A percentile compares a stretch with the other conserved stretches of the same genome.
Conservation (phyloP, 2,888 invertebrate species). For the Taphrorychus bicolor region DNA sequence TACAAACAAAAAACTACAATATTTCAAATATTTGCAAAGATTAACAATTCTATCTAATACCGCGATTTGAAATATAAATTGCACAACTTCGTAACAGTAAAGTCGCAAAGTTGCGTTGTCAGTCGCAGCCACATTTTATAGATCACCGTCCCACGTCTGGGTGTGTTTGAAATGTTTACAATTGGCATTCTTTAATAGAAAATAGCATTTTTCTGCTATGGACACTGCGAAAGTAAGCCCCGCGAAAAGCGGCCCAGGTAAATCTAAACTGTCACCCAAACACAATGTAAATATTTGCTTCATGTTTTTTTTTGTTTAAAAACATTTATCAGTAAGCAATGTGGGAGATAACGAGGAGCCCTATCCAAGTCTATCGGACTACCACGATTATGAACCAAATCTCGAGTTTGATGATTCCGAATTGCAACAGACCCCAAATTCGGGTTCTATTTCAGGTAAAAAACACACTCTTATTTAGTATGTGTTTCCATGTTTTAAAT, state of each 20-base stretch:
- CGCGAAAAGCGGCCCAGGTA: conserved; percentile 42
- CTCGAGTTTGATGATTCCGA: conserved; percentile 97
- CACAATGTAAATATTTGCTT: not conserved
- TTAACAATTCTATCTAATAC: too few relatives aligned
- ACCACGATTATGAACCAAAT: conserved; percentile 93
- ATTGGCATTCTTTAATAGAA: conserved; percentile 18
- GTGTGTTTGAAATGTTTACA: conserved; percentile 35
- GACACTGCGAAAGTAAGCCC: conserved; percentile 41
- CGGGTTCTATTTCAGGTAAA: conserved; percentile 72
- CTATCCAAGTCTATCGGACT: conserved; percentile 87
- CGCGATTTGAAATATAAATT: conserved; percentile 8
- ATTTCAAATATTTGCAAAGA: too few relatives aligned
- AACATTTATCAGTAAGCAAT: conserved; percentile 39
- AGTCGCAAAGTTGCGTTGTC: not conserved
- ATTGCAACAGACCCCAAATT: conserved; percentile 70
- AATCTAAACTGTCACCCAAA: conserved; percentile 16
- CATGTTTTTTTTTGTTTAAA: not conserved
- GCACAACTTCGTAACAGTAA: not conserved
- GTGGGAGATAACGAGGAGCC: conserved; percentile 66
- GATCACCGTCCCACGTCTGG: not conserved
- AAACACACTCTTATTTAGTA: too few relatives aligned
- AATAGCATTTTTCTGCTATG: conserved; percentile 28
- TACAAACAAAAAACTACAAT: too few relatives aligned
- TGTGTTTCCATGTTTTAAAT: too few relatives aligned
- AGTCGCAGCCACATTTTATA: not conserved